Evolutionary conservation across 92 coral and sea anemone genomes (phyloP).

Genomic region (Epizoanthus stellaris): DNA sequence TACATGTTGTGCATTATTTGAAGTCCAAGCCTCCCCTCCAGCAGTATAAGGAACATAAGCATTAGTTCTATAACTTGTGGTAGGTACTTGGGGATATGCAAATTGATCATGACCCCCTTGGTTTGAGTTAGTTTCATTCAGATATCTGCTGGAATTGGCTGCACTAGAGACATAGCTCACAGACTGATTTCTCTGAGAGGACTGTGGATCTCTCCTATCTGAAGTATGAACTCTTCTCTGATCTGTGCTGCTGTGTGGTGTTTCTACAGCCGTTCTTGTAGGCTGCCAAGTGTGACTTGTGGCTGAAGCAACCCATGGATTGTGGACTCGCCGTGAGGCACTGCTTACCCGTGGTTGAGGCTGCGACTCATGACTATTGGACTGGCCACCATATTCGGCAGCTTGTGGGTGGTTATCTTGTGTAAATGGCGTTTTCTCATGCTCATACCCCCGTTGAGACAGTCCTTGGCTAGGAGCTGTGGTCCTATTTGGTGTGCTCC

Average conservation of each 20-base stretch:
- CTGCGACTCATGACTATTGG: neutral
- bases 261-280: neutral
- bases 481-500: too few relatives aligned
- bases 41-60: too few relatives aligned
- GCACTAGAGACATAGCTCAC: neutral
- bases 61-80: too few relatives aligned
- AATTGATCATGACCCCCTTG: too few relatives aligned
- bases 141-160: too few relatives aligned
- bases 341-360: neutral
- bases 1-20: too few relatives aligned
- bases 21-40: too few relatives aligned
- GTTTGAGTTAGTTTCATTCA: too few relatives aligned
- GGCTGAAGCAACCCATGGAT: slow-evolving; percentile 5
- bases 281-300: neutral
- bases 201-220: neutral
- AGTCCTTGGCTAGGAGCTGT: neutral
- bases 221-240: neutral
- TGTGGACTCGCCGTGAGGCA: slow-evolving; percentile 32
- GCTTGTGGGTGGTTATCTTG: neutral
- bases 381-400: neutral
- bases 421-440: neutral
- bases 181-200: slow-evolving; percentile 21
- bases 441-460: neutral
- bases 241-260: neutral
- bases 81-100: too few relatives aligned